phyloP scores from a whole-genome alignment of 1,140 invertebrate species.

The Philopotamus ludificatus region DNA sequence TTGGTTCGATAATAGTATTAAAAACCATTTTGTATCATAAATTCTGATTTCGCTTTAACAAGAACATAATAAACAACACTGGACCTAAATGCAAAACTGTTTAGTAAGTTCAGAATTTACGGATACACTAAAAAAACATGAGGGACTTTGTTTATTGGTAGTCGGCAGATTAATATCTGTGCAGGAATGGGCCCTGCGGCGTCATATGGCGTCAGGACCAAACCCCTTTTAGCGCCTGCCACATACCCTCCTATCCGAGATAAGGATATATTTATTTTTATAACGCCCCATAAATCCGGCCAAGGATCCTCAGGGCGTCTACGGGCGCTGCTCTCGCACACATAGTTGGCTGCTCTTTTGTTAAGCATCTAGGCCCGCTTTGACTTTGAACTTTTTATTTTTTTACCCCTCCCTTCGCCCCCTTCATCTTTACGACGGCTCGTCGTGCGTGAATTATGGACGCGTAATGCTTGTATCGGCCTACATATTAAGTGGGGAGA shows the following conservation, averaged over 20 bases:
- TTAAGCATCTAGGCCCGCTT: background rate
- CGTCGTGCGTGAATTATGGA: constrained; percentile 28
- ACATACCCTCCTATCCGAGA: constrained; percentile 10
- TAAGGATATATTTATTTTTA: constrained; percentile 32
- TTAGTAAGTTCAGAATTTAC: too few species aligned
- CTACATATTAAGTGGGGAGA: constrained; percentile 1
- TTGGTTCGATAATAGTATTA: too few species aligned
- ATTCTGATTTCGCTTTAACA: too few species aligned
- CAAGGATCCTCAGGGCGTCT: background rate
- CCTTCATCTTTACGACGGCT: constrained; percentile 10
- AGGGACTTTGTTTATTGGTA: constrained; percentile 21
- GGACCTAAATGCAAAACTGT: too few species aligned
- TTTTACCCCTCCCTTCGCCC: background rate
- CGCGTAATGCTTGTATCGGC: constrained; percentile 20
- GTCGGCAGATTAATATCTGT: constrained; percentile 25
- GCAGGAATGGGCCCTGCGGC: background rate
- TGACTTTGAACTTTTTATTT: constrained; percentile 31
- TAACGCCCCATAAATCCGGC: constrained; percentile 28
- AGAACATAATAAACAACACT: too few species aligned
- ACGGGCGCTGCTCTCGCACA: background rate
- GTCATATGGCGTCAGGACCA: constrained; percentile 8
- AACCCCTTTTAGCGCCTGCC: constrained; percentile 4
- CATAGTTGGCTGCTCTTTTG: background rate
- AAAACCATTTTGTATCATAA: too few species aligned
- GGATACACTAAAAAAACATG: background rate